Evolutionary conservation across 1,140 invertebrate genomes (phyloP).

Genomic region (Habropoda laboriosa): DNA sequence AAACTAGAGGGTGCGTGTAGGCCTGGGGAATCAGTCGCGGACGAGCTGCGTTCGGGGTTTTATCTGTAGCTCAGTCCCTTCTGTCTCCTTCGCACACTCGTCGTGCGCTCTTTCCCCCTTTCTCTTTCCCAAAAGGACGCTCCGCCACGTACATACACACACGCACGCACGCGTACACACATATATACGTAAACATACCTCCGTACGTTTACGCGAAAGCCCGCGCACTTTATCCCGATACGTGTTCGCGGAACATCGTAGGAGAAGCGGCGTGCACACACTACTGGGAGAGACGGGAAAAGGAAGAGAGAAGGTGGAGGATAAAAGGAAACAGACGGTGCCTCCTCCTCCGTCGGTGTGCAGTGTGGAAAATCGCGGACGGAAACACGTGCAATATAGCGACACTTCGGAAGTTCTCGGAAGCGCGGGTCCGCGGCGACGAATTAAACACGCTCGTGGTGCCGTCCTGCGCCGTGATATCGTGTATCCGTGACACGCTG

Average conservation of each 20-base stretch:
- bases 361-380: conserved; percentile 26
- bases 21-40: conserved; percentile 81
- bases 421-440: conserved; percentile 17
- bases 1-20: conserved; percentile 81
- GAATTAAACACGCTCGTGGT: conserved; percentile 37
- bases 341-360: conserved; percentile 12
- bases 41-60: conserved; percentile 81
- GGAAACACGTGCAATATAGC: conserved; percentile 40
- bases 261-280: neutral
- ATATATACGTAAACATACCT: neutral
- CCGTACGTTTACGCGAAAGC: conserved; percentile 20
- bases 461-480: conserved; percentile 42
- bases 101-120: conserved; percentile 45
- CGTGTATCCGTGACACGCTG: neutral
- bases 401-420: conserved; percentile 17
- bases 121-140: conserved; percentile 26
- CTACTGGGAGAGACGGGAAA: too few species aligned
- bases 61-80: conserved; percentile 76
- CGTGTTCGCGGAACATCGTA: conserved; percentile 27
- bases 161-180: neutral
- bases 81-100: conserved; percentile 56
- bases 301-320: too few species aligned
- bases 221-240: conserved; percentile 7
- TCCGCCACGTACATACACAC: neutral
- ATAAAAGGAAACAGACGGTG: neutral